Evolutionary conservation across 2,113 vertebrate species (phyloP).

Genomic region (Myotis yumanensis): DNA sequence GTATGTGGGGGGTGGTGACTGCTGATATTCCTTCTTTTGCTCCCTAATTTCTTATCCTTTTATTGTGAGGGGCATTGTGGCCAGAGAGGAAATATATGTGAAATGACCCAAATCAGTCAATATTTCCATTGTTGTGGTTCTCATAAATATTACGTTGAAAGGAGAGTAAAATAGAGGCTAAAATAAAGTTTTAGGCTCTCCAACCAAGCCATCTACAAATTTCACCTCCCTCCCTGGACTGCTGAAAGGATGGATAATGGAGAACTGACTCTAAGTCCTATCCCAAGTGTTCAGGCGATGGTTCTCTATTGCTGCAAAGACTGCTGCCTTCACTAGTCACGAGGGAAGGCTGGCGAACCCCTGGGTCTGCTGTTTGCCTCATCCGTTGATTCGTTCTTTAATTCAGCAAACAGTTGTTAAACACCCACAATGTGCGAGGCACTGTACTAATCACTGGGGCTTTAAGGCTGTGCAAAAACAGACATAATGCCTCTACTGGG

Average conservation of each 20-base stretch:
- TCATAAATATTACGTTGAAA: neutral
- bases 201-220: neutral
- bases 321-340: rapidly evolving
- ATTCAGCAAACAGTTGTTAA: neutral
- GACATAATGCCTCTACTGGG: rapidly evolving
- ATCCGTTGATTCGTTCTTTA: neutral
- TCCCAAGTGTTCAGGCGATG: neutral
- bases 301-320: neutral
- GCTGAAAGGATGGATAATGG: neutral
- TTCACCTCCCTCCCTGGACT: neutral
- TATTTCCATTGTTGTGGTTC: neutral
- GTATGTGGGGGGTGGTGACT: rapidly evolving
- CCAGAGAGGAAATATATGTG: neutral
- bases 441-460: neutral
- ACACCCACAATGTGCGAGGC: no score
- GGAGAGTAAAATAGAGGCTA: neutral
- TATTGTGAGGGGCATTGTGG: neutral
- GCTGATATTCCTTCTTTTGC: neutral
- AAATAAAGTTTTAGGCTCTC: neutral
- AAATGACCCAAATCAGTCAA: neutral
- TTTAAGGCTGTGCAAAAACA: neutral
- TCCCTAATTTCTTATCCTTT: neutral
- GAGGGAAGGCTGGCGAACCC: no score
- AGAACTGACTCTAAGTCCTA: neutral
- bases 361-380: neutral